Base-by-base conservation (phyloP, 2,888 invertebrate genomes). In the Dusona sp. region DNA sequence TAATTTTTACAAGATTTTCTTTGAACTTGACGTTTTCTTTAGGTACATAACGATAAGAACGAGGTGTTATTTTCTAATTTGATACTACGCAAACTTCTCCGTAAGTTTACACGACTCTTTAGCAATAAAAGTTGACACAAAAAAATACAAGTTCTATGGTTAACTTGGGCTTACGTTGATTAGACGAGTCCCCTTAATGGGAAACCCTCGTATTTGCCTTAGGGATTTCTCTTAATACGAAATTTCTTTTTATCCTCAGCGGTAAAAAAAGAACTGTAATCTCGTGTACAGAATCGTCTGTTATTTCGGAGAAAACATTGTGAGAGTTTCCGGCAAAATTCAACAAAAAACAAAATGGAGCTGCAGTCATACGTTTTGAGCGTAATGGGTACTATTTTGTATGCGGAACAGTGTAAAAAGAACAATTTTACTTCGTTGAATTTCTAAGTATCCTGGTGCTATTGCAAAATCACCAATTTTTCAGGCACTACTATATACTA, bases 141-240 rank as follows among this genome's bases (percentile, higher is more conserved):
- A 72, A 51, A 36, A 54, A 48, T 48, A n/a, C 19, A 48, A 48
- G 70, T n/a, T 70, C 70, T 48, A 9, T 48, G 48, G 29, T 70
- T 19, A 48, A 48, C 29, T 70, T 33, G 45, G 29, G 48, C 70
- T 70, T 33, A 36, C 72, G 54, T 73, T 54, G 72, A 54, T 73
- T 73, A 51, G 72, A 51, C 54, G 51, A 73, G 51, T 73, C 22
- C 72, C 36, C 54, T 54, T 54, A 70, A 70, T 48, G 54, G 51
- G 36, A 54, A 61, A 61, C 61, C 29, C 61, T 29, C 29, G 61
- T 61, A 29, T 61, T 61, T 29, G 61, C 61, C 61, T 29, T 61
- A 16, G 61, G 61, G 61, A 61, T 61, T 61, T 29, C 72, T 73
- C 51, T 33, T 54, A 70, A 70, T 33, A 36, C 54, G 29, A 54